Conservation (phyloP, 2,113 vertebrate species). For the Periophthalmus modestus region DNA sequence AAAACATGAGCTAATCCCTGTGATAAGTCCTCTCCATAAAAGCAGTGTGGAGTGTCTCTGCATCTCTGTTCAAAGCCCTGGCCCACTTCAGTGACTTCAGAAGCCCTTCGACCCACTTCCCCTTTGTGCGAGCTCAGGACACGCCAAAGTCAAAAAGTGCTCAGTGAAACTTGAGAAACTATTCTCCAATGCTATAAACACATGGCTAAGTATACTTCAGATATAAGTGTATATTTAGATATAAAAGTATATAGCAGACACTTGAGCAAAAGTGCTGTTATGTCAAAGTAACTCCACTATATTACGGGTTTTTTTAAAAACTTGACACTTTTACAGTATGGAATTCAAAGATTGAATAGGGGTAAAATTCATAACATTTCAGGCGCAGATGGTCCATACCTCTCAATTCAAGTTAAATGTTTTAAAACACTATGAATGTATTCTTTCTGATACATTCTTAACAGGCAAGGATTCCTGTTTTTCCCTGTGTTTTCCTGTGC, state of each 20-base stretch:
- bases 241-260: not conserved
- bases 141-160: slow-evolving; percentile 40
- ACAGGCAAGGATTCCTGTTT: too few species aligned
- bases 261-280: not conserved
- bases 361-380: not conserved
- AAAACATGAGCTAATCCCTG: slow-evolving; percentile 9
- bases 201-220: not conserved
- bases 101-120: slow-evolving; percentile 43
- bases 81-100: slow-evolving; percentile 38
- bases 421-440: not conserved
- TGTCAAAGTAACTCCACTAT: not conserved
- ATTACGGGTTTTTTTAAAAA: too few species aligned
- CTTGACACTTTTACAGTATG: not conserved
- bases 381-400: not conserved
- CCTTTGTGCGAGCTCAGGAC: slow-evolving; percentile 3
- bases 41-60: slow-evolving; percentile 14
- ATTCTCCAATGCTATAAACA: not conserved
- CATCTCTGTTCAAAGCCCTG: slow-evolving; percentile 36
- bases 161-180: slow-evolving; percentile 18
- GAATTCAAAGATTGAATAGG: not conserved
- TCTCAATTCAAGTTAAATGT: not conserved
- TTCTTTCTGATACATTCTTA: too few species aligned
- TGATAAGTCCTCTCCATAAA: slow-evolving; percentile 15
- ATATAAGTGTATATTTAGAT: not conserved
- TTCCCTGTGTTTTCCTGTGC: too few species aligned